Evolutionary conservation across 2,888 invertebrate genomes (phyloP).

Genomic region (Rambutsinella grinnellia): DNA sequence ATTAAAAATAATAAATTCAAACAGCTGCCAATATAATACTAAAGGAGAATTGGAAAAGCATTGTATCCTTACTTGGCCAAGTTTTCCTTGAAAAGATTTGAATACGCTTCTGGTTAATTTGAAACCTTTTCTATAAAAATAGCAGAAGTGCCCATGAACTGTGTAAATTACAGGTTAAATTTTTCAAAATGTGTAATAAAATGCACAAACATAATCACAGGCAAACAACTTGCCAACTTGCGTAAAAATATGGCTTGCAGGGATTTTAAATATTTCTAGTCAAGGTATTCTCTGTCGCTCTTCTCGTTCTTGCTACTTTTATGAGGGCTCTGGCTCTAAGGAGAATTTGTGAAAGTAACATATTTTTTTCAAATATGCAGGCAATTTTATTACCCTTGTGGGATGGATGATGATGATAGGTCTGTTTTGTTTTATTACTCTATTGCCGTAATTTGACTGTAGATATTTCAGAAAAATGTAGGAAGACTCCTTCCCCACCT

Average conservation of each 20-base stretch:
- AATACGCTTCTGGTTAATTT: no score
- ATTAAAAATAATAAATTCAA: no score
- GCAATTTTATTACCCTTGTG: background rate
- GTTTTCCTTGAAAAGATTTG: background rate
- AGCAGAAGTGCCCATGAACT: no score
- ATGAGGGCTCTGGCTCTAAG: background rate
- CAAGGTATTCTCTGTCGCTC: background rate
- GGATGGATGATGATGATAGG: background rate
- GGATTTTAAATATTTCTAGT: background rate
- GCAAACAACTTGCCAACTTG: background rate
- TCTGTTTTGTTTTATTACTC: slow-evolving; percentile 12
- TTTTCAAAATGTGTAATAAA: no score
- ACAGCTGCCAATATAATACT: no score
- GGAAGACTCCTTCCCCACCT: background rate
- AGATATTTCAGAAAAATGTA: no score
- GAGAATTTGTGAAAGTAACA: background rate
- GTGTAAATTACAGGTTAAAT: slow-evolving; percentile 7
- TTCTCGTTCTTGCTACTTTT: background rate
- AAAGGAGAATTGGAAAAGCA: background rate
- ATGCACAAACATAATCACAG: no score
- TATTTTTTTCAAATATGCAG: slow-evolving; percentile 4
- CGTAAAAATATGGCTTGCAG: background rate
- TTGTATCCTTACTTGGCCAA: background rate
- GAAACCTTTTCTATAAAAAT: no score
- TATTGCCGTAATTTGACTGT: background rate